Evolutionary conservation across 1,140 invertebrate genomes (phyloP), one percentile per base, ranked within the genome.

Genomic region (Nylanderia fulva): DNA sequence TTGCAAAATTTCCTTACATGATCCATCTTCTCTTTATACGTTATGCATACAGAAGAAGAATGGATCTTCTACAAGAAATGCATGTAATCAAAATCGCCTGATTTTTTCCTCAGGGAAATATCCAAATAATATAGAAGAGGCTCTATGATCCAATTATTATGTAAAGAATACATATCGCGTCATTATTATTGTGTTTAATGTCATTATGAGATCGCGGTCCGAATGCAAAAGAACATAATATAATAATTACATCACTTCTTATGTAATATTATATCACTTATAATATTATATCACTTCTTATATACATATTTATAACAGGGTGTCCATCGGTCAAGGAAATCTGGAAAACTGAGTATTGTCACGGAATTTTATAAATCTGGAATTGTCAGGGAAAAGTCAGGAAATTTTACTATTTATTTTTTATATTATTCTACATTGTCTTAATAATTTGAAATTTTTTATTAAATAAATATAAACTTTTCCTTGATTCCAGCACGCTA

Each of bases 261-360:
- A 27, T 29, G 45, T 42, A 21, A 76, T 76, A 76, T 76, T 76
- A n/a, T n/a, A n/a, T n/a, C n/a, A 39, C 45, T 9, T 11, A 39
- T 27, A 42, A 33, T 33, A 33, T 33, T 11, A 13, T 72, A 56
- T 72, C n/a, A 7, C 27, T 27, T 71, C 18, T 8, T 75, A 27
- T 29, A 63, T 42, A 21, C 63, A 76, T 76, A 76, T 76, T 76
- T 63, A 76, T n/a, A n/a, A n/a, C n/a, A n/a, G n/a, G n/a, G n/a
- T n/a, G n/a, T n/a, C n/a, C n/a, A n/a, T n/a, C n/a, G n/a, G n/a
- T n/a, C n/a, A n/a, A n/a, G n/a, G n/a, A n/a, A n/a, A n/a, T n/a
- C n/a, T n/a, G n/a, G n/a, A n/a, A n/a, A n/a, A n/a, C n/a, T n/a
- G n/a, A n/a, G n/a, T n/a, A n/a, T n/a, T n/a, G n/a, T n/a, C n/a